Percentiles rank a stretch among this genome's conserved stretches.
Evolutionary conservation across 2,888 invertebrate genomes (phyloP).

Genomic region (Philereme vetulata): DNA sequence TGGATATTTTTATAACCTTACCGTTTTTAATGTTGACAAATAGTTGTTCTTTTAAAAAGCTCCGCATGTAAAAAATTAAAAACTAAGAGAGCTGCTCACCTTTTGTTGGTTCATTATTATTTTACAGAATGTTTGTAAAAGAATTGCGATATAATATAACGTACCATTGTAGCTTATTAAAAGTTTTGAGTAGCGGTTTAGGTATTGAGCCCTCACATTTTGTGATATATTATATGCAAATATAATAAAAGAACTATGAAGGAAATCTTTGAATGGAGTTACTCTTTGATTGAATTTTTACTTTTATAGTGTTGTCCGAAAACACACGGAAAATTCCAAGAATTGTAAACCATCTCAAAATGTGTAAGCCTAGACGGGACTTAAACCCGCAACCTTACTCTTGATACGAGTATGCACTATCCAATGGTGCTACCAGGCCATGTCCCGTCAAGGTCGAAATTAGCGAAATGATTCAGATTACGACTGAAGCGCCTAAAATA

Average conservation of each 20-base stretch:
- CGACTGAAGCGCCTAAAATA: no score
- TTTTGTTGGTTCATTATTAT: neutral
- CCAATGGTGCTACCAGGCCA: no score
- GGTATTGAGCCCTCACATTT: slow-evolving; percentile 18
- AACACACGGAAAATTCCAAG: no score
- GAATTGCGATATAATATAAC: slow-evolving; percentile 1
- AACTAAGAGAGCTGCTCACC: neutral
- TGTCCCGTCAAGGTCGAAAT: no score
- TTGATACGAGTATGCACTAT: no score
- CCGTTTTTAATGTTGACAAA: neutral
- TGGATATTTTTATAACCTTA: no score
- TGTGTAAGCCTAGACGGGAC: no score
- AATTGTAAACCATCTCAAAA: no score
- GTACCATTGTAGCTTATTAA: slow-evolving; percentile 8
- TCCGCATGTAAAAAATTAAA: neutral
- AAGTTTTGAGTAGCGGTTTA: slow-evolving; percentile 8
- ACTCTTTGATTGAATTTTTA: slow-evolving; percentile 12
- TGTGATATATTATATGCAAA: slow-evolving; percentile 16
- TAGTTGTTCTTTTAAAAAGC: neutral
- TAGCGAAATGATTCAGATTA: no score
- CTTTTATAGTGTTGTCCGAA: no score
- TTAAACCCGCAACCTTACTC: no score
- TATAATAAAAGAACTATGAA: slow-evolving; percentile 11
- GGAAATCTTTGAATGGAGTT: slow-evolving; percentile 15
- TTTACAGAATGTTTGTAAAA: slow-evolving; percentile 7